Base-by-base conservation (phyloP, 2,888 invertebrate species). In the Suillia variegata region DNA sequence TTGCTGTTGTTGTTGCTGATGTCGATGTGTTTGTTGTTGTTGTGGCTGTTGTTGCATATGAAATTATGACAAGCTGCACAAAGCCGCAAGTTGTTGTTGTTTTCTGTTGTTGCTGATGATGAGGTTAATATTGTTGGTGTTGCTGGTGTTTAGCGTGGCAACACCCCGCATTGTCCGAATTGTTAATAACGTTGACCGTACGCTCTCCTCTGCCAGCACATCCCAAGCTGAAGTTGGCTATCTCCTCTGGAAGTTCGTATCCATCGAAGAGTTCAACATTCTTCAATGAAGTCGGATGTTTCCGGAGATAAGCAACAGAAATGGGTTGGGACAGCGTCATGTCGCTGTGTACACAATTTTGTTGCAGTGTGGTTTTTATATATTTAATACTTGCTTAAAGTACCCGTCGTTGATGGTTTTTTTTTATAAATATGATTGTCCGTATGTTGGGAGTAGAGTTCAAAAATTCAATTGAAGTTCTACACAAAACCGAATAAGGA, bases 141-240 rank as follows among this genome's bases (percentile, higher is more conserved):
- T 71, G 75, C 70, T 59, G 57, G 67, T 64, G 60, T 65, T 64
- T 68, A 56, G 60, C 55, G 50, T 51, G 20, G 70, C 63, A 69
- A 67, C 75, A 66, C 74, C 74, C 62, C 45, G 18, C 5, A 3
- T 8, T 18, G 18, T 45, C 45, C 45, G 18, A 5, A 20, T 45
- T 18, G 17, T 45, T 45, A 45, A 45, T 45, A 45, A 45, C 18
- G 5, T 45, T 45, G 20, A 45, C 45, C 45, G 45, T 45, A 45
- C 4, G n/a, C 13, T 20, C 5, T 45, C 45, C 4, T n/a, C 4
- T 38, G 4, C 4, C n/a, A 13, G 38, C 38, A 13, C 15, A 38
- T 38, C 15, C 12, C 15, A 3, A 18, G n/a, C n/a, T n/a, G n/a
- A n/a, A n/a, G n/a, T n/a, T n/a, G n/a, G n/a, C n/a, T n/a, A n/a